Base-by-base conservation (phyloP, 2,797 vertebrate genomes). In the Petrocephalus schoutedeni region DNA sequence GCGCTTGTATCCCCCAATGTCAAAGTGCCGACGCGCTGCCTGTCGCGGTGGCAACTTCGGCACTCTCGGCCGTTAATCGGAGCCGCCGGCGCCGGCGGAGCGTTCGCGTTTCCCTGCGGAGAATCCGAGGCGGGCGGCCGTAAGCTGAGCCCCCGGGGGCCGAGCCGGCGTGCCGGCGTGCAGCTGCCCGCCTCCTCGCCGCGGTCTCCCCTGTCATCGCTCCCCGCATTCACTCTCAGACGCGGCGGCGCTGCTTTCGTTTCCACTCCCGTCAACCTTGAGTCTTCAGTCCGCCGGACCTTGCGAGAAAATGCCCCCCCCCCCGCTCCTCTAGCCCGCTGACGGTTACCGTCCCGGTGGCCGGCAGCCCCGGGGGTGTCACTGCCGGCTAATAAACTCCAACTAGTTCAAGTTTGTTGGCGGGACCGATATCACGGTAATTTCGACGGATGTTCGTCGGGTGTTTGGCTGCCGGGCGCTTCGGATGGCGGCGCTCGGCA, bases 211-310 rank as follows among this genome's bases (percentile, higher is more conserved):
- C 10, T 45, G 84, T 32, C 84, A 10, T 28, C 21, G n/a, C 21
- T 23, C n/a, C n/a, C 21, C 51, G 82, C 82, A 3, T 21, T 84
- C 82, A 54, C 0, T n/a, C 4, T 54, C 19, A 5, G 49, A 28
- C 82, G n/a, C 41, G 23, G 54, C 54, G 12, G 32, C 19, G 45
- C 21, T 28, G 14, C 16, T 84, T 84, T 84, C 45, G 10, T 23
- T 84, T 14, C 45, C 49, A 84, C 82, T 54, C 51, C 51, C 14
- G 82, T 54, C 82, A 84, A 84, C 82, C 82, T 84, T 84, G 51
- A 84, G 51, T 23, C 82, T 84, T 23, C 21, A 84, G 51, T 53
- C 51, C 12, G 82, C 6, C 23, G 28, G 54, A 53, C 82, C 45
- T 49, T 10, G 41, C 7, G 51, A 84, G 82, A 28, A 84, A 84